Evolutionary conservation across 2,113 vertebrate species (phyloP).

Genomic region (Zosterops hypoxanthus): DNA sequence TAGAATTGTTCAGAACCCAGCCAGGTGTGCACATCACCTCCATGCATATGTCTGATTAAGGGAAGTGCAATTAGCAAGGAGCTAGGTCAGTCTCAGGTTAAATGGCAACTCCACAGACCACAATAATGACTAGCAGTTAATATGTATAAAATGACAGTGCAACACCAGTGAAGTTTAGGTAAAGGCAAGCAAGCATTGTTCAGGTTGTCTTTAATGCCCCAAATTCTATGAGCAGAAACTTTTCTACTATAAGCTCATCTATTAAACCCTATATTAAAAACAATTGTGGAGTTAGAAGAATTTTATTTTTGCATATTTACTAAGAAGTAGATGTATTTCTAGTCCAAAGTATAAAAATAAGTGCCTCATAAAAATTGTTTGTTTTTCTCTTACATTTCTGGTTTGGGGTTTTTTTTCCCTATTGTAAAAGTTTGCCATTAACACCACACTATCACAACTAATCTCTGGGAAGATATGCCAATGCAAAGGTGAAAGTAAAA

Average conservation of each 20-base stretch:
- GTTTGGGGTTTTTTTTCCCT: not conserved
- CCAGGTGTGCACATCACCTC: not conserved
- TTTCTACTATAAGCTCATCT: not conserved
- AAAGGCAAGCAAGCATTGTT: not conserved
- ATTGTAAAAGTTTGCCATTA: not conserved
- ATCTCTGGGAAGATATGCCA: not conserved
- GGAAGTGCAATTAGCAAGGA: not conserved
- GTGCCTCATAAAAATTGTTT: not conserved
- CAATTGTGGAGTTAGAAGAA: not conserved
- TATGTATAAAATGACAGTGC: not conserved
- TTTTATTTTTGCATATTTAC: not conserved
- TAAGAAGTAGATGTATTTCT: not conserved
- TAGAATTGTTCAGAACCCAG: not conserved
- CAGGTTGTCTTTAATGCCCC: not conserved
- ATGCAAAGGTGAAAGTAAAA: constrained; percentile 36
- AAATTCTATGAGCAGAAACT: not conserved
- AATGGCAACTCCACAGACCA: not conserved
- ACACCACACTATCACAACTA: not conserved
- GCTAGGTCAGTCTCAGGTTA: not conserved
- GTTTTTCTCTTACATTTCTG: not conserved
- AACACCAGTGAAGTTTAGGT: not conserved
- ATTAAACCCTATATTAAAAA: not conserved
- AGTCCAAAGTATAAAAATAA: not conserved
- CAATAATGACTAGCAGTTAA: not conserved
- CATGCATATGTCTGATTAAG: rapidly evolving